Evolutionary conservation across 2,113 vertebrate genomes (phyloP).

Genomic region (Oryzias woworae): DNA sequence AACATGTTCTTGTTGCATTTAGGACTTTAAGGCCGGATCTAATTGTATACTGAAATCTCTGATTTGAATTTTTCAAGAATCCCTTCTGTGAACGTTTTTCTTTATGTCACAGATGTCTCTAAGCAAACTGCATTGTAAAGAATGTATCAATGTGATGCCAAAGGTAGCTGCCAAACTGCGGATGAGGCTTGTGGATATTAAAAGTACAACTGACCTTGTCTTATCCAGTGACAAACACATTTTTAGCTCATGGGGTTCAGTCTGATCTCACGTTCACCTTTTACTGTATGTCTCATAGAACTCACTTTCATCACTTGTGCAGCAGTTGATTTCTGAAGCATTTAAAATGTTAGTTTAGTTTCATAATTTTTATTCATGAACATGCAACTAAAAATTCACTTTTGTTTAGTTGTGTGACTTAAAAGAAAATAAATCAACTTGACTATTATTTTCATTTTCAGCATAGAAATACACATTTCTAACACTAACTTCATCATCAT

Average conservation of each 20-base stretch:
- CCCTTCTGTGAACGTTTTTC: too few relatives aligned
- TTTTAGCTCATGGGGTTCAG: not conserved
- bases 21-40: too few relatives aligned
- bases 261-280: not conserved
- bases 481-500: not conserved
- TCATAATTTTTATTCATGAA: too few relatives aligned
- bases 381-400: too few relatives aligned
- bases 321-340: too few relatives aligned
- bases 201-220: not conserved
- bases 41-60: too few relatives aligned
- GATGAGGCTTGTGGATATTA: slow-evolving; percentile 14
- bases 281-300: not conserved
- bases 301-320: not conserved
- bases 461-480: not conserved
- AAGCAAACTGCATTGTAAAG: not conserved
- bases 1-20: too few relatives aligned
- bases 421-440: too few relatives aligned
- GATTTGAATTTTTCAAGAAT: too few relatives aligned
- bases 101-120: too few relatives aligned
- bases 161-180: slow-evolving; percentile 17
- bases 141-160: not conserved
- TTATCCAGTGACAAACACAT: not conserved
- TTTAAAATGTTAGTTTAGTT: too few relatives aligned
- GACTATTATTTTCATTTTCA: not conserved
- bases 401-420: too few relatives aligned